A percentile compares a stretch with the other conserved stretches of the same genome.
These are phyloP conservation scores for Drosophila nannoptera DNA, from an alignment of 1,140 invertebrate genomes.

Conservation along the genomic window DNA sequence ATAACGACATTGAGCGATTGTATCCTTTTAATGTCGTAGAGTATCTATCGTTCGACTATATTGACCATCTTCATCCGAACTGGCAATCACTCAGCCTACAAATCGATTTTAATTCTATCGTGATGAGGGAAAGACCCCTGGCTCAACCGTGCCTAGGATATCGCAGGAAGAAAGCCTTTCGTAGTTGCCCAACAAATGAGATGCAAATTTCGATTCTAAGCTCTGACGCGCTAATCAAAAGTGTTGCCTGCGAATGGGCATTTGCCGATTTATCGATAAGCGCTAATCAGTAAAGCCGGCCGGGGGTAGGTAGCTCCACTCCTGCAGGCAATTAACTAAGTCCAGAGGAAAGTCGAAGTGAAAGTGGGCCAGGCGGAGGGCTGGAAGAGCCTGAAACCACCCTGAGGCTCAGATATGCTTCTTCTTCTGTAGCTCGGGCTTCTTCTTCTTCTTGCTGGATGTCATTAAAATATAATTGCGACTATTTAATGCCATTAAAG, in stretches of 20 bases:
- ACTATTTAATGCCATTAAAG: constrained; percentile 77
- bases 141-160: too few species aligned
- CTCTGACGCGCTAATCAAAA: neutral
- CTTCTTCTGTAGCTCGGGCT: neutral
- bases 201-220: constrained; percentile 25
- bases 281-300: constrained; percentile 25
- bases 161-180: neutral
- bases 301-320: neutral
- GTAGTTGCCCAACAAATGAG: constrained; percentile 16
- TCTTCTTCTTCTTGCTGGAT: constrained; percentile 22
- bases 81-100: too few species aligned
- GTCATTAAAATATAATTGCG: constrained; percentile 76
- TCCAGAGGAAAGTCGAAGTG: constrained; percentile 23
- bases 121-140: too few species aligned
- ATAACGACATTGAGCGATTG: too few species aligned
- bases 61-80: too few species aligned
- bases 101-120: too few species aligned
- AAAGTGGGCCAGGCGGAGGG: constrained; percentile 3
- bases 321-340: constrained; percentile 62
- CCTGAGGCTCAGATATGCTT: constrained; percentile 23
- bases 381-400: constrained; percentile 21
- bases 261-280: constrained; percentile 17
- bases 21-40: too few species aligned
- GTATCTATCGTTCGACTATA: too few species aligned
- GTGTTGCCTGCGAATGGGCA: neutral